These are phyloP conservation scores for Erannis defoliaria DNA, from an alignment of 2,888 invertebrate genomes.

Conservation along the genomic window DNA sequence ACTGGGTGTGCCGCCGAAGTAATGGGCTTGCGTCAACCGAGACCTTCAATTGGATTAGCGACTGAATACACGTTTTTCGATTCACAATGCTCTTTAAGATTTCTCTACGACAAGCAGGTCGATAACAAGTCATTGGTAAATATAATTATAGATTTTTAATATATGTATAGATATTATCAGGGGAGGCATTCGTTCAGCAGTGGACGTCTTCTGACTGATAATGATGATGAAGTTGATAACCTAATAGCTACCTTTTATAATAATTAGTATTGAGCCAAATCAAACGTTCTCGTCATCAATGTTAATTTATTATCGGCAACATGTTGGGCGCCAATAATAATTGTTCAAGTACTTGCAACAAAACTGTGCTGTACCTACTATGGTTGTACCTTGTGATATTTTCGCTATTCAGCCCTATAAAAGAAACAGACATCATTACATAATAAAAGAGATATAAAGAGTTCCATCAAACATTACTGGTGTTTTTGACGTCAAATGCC, in stretches of 20 bases:
- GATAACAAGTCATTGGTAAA: too few species aligned
- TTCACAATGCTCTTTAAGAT: too few species aligned
- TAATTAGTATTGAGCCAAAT: too few species aligned
- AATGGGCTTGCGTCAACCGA: conserved; percentile 12
- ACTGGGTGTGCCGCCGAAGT: conserved; percentile 22
- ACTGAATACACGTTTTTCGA: background rate
- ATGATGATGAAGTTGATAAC: too few species aligned
- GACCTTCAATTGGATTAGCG: conserved; percentile 12
- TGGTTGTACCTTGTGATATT: background rate
- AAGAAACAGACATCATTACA: background rate
- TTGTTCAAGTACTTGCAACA: background rate
- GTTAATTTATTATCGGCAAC: background rate
- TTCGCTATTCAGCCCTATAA: background rate
- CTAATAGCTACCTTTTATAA: too few species aligned
- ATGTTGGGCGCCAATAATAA: conserved; percentile 10
- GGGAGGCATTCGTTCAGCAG: too few species aligned
- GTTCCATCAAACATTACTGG: conserved; percentile 7
- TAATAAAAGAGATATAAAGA: background rate
- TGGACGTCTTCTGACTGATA: too few species aligned
- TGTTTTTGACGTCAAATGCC: conserved; percentile 16
- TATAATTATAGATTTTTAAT: too few species aligned
- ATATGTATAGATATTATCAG: too few species aligned
- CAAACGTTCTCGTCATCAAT: too few species aligned
- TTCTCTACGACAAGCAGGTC: too few species aligned
- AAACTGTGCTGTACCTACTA: background rate